Percentiles rank a stretch among this genome's conserved stretches.
These are phyloP conservation scores for Oegoconia quadripuncta DNA, from an alignment of 2,888 invertebrate species.

Conservation along the genomic window DNA sequence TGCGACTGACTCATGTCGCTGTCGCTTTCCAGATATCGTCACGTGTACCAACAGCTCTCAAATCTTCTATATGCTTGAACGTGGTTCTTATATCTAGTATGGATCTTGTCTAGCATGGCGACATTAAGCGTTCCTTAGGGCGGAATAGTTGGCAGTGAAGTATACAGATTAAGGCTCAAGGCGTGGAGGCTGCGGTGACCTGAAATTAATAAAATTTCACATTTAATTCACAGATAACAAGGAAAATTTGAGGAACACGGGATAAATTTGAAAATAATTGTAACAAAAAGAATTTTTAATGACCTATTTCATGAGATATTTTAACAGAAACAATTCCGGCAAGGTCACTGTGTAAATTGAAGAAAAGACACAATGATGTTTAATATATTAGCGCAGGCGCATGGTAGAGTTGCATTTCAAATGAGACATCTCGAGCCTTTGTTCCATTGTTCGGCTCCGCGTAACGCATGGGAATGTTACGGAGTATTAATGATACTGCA, in stretches of 20 bases:
- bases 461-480: conserved; percentile 39
- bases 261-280: neutral
- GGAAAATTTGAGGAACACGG: neutral
- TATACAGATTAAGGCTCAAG: conserved; percentile 54
- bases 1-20: conserved; percentile 61
- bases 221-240: conserved; percentile 5
- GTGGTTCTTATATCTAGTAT: conserved; percentile 43
- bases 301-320: conserved; percentile 10
- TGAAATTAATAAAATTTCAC: conserved; percentile 43
- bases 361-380: conserved; percentile 59
- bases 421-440: conserved; percentile 46
- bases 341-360: conserved; percentile 30
- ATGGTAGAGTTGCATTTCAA: conserved; percentile 31
- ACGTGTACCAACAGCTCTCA: conserved; percentile 50
- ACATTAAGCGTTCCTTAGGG: conserved; percentile 63
- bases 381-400: conserved; percentile 35
- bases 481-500: conserved; percentile 19
- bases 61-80: conserved; percentile 37
- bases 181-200: conserved; percentile 46
- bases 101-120: conserved; percentile 67
- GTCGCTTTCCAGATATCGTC: conserved; percentile 45
- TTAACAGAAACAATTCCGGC: conserved; percentile 31
- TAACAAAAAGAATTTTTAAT: conserved; percentile 3
- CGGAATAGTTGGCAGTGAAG: conserved; percentile 73
- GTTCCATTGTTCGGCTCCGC: conserved; percentile 56